Base-by-base conservation (phyloP, 1,140 invertebrate species). In the Amphibalanus amphitrite region DNA sequence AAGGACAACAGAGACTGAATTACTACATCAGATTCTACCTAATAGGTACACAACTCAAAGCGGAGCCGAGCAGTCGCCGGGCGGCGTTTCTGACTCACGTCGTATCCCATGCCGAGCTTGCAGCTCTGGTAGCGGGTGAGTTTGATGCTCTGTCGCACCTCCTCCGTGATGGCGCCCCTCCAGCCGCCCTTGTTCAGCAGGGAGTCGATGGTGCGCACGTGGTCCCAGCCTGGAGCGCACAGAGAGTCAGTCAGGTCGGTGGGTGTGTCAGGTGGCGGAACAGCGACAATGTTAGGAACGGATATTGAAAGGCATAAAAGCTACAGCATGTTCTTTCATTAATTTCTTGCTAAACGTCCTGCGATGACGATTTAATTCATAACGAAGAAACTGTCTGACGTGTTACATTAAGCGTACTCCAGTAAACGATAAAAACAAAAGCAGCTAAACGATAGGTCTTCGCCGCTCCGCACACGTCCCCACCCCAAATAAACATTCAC, bases 171-270 rank as follows among this genome's bases (percentile, higher is more conserved):
- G 8, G 86, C 79, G 38, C 93, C 92, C 78, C 95, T 95, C 81
- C 90, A 98, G 29, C 97, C 97, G 73, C 95, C 96, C 82, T 99
- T 99, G 70, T 95, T 87, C 23, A 99, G 84, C 30, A 99, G 82
- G 8, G 95, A 97, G 81, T 99, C 96, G 77, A 99, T 97, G 20
- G 96, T 98, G 81, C 98, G 93, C 72, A 95, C 86, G 80, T 93
- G 92, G 84, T 96, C 90, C 94, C 94, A 97, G 76, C 93, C 92
- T 93, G 79, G 33, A 83, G 74, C 23, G 28, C 15, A 67, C 65
- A 67, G 10, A 17, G 26, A 1, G 23, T 3, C 4, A 8, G 23
- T 65, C 64, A 26, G 26, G 25, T 65, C 23, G 6, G 26, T 65
- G 64, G 23, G 23, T 15, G 13, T 13, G 25, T 59, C 25, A 59